Base-by-base conservation (phyloP, 30 jellyfish, hydroid and myxozoan genomes). In the Aurelia aurita region DNA sequence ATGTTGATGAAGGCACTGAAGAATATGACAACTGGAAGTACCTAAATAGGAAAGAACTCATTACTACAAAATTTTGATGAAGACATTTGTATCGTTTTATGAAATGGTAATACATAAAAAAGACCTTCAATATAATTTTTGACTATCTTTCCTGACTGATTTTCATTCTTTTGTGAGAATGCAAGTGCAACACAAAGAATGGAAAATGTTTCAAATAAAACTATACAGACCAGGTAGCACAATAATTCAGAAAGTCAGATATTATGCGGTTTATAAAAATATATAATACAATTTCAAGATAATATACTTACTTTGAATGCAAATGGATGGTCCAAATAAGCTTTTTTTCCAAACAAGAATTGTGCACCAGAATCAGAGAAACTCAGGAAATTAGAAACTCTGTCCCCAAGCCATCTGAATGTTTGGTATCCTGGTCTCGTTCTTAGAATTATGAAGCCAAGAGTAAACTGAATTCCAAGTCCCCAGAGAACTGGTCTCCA, bases 401-500 rank as follows among this genome's bases (percentile, higher is more conserved):
- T 58, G 74, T 88, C 97, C 47, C 97, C 97, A 78, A 79, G 84
- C 97, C 97, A 88, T 32, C 63, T 78, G 66, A 88, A 78, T 2
- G 54, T 64, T 0, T 26, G 59, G 67, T 32, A 79, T n/a, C 97
- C 97, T 1, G 97, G 97, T 47, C 69, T 78, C 58, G 97, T 88
- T 45, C 97, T 44, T 20, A 88, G 85, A 18, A 88, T 55, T 71
- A 88, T 63, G 39, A 88, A 69, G 18, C 97, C 97, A 79, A 88
- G 83, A 1, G 77, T 45, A 54, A 88, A 88, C 72, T 88, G 97
- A 26, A 88, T 72, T 25, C 82, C 92, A 44, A 88, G 62, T 3
- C 97, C 97, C 97, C 97, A 88, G 22, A 88, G 69, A 6, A 88
- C 97, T 18, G 97, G 97, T 57, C 97, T 79, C 97, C 91, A 88